Percentiles rank a stretch among this genome's conserved stretches.
Conservation (phyloP, 2,888 invertebrate species). For the Drosophila seclusa region DNA sequence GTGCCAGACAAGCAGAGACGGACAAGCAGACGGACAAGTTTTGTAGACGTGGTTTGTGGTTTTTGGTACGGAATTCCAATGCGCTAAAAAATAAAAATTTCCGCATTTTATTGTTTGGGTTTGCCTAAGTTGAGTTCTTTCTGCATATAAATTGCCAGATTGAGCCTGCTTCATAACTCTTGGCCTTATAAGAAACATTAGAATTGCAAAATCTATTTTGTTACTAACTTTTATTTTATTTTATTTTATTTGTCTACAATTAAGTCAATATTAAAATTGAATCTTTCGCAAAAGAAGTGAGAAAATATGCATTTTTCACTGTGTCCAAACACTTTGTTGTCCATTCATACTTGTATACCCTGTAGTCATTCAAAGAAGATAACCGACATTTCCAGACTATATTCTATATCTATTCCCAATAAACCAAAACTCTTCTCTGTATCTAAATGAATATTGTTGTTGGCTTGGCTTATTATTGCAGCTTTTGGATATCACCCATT, state of each 20-base stretch:
- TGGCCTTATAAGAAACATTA: background rate
- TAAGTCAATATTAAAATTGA: background rate
- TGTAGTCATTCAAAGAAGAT: background rate
- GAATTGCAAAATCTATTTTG: background rate
- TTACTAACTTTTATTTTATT: background rate
- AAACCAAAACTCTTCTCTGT: background rate
- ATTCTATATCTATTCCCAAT: background rate
- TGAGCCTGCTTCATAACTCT: background rate
- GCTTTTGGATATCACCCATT: constrained; percentile 92
- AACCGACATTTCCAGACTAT: background rate
- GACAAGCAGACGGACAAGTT: background rate
- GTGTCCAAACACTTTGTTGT: background rate
- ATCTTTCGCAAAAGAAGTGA: background rate
- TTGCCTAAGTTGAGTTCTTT: constrained; percentile 11
- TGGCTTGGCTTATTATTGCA: constrained; percentile 21
- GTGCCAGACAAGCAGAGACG: constrained; percentile 40
- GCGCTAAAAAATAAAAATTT: constrained; percentile 32
- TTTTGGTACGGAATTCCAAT: constrained; percentile 55
- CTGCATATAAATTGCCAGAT: constrained; percentile 20
- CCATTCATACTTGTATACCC: background rate
- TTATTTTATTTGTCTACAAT: background rate
- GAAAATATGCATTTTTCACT: background rate
- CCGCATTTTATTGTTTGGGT: constrained; percentile 34
- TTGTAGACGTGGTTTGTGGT: constrained; percentile 1
- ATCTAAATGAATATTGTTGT: background rate